Base-by-base conservation (phyloP, 2,797 vertebrate species). In the Denticeps clupeoides region DNA sequence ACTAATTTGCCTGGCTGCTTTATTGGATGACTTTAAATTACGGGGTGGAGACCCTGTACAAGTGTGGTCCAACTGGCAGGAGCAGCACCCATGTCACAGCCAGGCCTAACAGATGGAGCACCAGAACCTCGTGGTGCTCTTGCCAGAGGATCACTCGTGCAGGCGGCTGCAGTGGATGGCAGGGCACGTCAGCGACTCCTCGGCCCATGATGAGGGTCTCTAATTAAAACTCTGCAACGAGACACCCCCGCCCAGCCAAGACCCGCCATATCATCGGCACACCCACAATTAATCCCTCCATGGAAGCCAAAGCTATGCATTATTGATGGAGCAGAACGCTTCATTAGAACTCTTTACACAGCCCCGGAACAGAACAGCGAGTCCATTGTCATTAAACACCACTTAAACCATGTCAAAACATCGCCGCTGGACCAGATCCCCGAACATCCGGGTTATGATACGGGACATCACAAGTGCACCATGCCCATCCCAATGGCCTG, bases 391-490 rank as follows among this genome's bases (percentile, higher is more conserved):
- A 77, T 80, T 77, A 82, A 79, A 82, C 73, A 79, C 74, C 74
- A 77, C 75, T 80, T 75, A 77, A 73, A 77, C 65, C 67, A 55
- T 72, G 75, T 80, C 77, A 80, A 79, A 83, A 81, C 79, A 82
- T 60, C 70, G 57, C 64, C 62, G 63, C 60, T 58, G 69, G 74
- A 79, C 74, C 75, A 68, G 70, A 68, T 71, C 66, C 66, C 70
- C 66, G 71, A 68, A 69, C 72, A 75, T 75, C 70, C 65, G 62
- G 72, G 75, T 76, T 72, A 71, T 73, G 71, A 76, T 70, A 46
- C 10, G 22, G 11, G 25, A 26, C 23, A 19, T 33, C 33, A 1
- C 5, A 7, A 16, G 16, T 37, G n/a, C n/a, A n/a, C n/a, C n/a
- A n/a, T n/a, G n/a, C n/a, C n/a, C n/a, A n/a, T n/a, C n/a, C n/a